Conservation (phyloP, 2,888 invertebrate species). For the Brachylomia viminalis region DNA sequence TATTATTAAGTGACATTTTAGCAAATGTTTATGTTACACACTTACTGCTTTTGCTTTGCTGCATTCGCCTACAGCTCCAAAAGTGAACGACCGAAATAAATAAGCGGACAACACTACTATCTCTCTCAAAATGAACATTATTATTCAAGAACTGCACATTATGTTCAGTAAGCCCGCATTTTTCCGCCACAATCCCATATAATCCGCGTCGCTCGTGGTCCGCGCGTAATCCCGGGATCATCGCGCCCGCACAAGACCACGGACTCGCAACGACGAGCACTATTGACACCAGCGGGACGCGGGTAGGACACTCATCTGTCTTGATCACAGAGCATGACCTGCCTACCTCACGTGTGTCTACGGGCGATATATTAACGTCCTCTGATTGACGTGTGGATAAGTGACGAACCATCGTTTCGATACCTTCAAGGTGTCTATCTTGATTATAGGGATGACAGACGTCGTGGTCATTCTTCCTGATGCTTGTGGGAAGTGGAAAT, state of each 20-base stretch:
- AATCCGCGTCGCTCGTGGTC: constrained; percentile 37
- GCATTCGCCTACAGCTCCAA: neutral
- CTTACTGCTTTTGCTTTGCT: neutral
- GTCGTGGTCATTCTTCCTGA: neutral
- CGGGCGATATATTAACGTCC: neutral
- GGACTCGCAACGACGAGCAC: constrained; percentile 7
- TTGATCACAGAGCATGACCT: constrained; percentile 35
- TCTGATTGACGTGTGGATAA: constrained; percentile 31
- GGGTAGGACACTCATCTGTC: constrained; percentile 42
- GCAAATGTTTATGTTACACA: neutral
- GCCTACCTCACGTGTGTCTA: constrained; percentile 9
- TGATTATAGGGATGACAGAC: constrained; percentile 1
- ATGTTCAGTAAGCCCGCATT: constrained; percentile 27
- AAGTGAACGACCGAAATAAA: neutral
- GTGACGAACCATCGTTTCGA: constrained; percentile 20
- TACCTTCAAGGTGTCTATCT: constrained; percentile 40
- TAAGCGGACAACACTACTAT: neutral
- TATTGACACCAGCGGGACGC: neutral
- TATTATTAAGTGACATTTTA: neutral
- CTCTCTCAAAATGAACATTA: constrained; percentile 21
- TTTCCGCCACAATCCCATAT: constrained; percentile 30
- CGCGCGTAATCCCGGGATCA: constrained; percentile 50
- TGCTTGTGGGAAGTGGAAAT: neutral
- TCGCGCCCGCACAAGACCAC: constrained; percentile 44
- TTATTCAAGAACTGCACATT: constrained; percentile 28